A percentile compares a stretch with the other conserved stretches of the same genome.
These are phyloP conservation scores for Centropus bengalensis DNA, from an alignment of 2,113 vertebrate species.

Conservation along the genomic window DNA sequence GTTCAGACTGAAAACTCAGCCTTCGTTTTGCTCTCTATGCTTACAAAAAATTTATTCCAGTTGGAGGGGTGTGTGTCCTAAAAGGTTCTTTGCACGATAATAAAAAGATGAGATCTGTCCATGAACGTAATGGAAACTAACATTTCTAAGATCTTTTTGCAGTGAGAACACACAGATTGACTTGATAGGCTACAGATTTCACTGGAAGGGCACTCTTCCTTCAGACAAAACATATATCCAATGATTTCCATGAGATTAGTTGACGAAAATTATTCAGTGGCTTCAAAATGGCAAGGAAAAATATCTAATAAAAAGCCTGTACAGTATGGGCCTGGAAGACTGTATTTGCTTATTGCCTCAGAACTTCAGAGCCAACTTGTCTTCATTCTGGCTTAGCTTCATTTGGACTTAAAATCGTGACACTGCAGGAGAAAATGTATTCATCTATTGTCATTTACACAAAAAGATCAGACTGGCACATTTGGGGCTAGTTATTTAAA, in stretches of 20 bases:
- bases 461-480: constrained; percentile 25
- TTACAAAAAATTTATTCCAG: neutral
- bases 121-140: neutral
- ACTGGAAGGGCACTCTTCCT: neutral
- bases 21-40: neutral
- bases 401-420: neutral
- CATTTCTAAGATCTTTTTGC: neutral
- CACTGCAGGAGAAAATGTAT: constrained; percentile 20
- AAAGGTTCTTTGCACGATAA: neutral
- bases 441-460: constrained; percentile 17
- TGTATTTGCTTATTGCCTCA: neutral
- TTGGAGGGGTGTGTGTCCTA: neutral
- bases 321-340: neutral
- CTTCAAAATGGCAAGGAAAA: neutral
- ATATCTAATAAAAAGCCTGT: neutral
- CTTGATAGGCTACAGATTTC: neutral
- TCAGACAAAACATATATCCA: neutral
- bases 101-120: neutral
- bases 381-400: neutral
- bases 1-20: neutral
- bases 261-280: neutral
- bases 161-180: neutral
- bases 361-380: neutral
- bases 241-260: neutral
- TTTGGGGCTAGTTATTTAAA: constrained; percentile 31